These are phyloP conservation scores for Pissodes strobi DNA, from an alignment of 1,140 invertebrate genomes.

Conservation along the genomic window DNA sequence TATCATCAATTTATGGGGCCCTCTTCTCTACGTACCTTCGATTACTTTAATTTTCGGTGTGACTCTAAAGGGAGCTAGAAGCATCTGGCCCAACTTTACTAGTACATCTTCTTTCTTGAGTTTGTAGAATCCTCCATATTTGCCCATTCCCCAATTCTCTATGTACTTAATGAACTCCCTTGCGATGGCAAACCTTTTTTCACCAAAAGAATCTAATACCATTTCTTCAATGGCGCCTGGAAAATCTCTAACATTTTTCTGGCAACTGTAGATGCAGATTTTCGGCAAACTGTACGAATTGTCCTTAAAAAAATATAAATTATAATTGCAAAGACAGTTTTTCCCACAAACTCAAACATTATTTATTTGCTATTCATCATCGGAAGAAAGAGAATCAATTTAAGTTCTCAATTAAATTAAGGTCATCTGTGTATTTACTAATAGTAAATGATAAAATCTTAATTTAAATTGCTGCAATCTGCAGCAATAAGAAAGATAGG, in stretches of 20 bases:
- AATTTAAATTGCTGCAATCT: too few species aligned
- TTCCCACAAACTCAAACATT: too few species aligned
- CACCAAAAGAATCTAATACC: not conserved
- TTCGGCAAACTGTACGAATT: not conserved
- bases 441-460: too few species aligned
- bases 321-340: too few species aligned
- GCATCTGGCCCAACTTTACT: not conserved
- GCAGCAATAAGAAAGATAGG: too few species aligned
- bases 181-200: not conserved
- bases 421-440: too few species aligned
- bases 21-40: too few species aligned
- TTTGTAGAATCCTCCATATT: not conserved
- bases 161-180: not conserved
- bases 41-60: not conserved
- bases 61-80: not conserved
- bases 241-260: constrained; percentile 1
- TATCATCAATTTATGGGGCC: too few species aligned
- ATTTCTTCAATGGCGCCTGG: not conserved
- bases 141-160: not conserved
- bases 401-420: too few species aligned
- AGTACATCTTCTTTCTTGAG: constrained; percentile 9
- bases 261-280: not conserved
- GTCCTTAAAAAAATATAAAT: not conserved
- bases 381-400: too few species aligned
- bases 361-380: too few species aligned